Conservation (phyloP, 2,888 invertebrate genomes). For the Phytoseiulus persimilis region DNA sequence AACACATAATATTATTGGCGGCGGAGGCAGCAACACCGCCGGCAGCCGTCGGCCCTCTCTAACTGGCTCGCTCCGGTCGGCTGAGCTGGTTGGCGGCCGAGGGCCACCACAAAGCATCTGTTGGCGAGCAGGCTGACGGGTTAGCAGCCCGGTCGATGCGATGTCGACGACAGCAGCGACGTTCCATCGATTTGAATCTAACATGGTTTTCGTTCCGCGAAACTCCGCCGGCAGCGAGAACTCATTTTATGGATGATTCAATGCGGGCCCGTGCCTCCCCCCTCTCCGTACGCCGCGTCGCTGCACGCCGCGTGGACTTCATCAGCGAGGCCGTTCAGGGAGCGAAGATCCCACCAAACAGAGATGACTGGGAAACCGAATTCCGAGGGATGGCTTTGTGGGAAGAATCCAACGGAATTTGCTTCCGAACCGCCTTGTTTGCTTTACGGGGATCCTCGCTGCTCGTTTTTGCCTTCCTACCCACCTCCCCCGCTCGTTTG, state of each 20-base stretch:
- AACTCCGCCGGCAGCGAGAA: not conserved
- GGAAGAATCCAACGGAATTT: too few relatives aligned
- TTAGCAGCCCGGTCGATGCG: not conserved
- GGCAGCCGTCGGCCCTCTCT: not conserved
- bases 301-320: too few relatives aligned
- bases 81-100: not conserved
- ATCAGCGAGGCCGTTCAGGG: too few relatives aligned
- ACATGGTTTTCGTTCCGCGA: not conserved
- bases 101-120: conserved; percentile 5
- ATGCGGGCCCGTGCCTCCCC: not conserved
- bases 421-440: too few relatives aligned
- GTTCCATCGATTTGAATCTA: not conserved
- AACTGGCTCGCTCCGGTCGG: not conserved
- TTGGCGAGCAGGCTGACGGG: not conserved
- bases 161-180: not conserved
- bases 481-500: not conserved
- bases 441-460: too few relatives aligned
- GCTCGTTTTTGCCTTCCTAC: not conserved
- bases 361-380: too few relatives aligned
- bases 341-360: too few relatives aligned
- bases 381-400: too few relatives aligned
- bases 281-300: too few relatives aligned
- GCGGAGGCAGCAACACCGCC: conserved; percentile 26
- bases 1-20: conserved; percentile 30
- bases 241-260: not conserved